Evolutionary conservation across 53 echinoderm and acorn worm species (phyloP), one percentile per base, ranked within the genome.

Genomic region (Paracentrotus lividus): DNA sequence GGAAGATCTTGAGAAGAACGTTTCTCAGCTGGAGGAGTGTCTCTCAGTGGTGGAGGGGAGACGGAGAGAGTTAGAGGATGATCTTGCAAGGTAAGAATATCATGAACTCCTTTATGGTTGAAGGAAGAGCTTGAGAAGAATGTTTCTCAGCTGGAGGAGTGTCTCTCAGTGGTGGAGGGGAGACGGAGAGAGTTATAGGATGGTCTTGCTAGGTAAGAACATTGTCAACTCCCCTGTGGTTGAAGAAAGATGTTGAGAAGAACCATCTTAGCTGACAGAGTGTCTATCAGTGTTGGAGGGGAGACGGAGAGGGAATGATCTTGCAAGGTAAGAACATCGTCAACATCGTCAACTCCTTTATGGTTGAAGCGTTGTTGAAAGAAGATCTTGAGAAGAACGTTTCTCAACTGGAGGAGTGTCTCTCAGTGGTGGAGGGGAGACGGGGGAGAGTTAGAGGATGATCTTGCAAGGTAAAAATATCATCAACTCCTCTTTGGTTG

Each of bases 371-470:
- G 4, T 52, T 96, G 21, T 42, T 98, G 86, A 88, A 76, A 49
- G 76, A 95, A 26, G 95, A 98, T 36, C 64, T 97, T 26, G 93
- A 95, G 49, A 96, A 72, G 58, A 95, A 94, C 15, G 90, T 94
- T 6, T 64, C 81, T 8, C 95, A 99, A 84, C 88, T 99, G 65
- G 93, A 99, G 76, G 95, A 97, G 66, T 97, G 97, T 8, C 88
- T 99, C 20, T 95, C 94, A 4, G 95, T 96, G 40, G 84, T 97
- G 20, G 95, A 99, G 59, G 94, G 95, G 12, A 97, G 96, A 92
- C 95, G 96, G 58, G 95, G 93, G n/a, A 57, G 99, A 97, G 84
- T 84, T 97, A 36, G 96, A 97, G 52, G 97, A 96, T 55, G 99
- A 99, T 34, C 31, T 49, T 14, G 85, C 12, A 23, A 43, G 85